These are phyloP conservation scores for Leptogaster cylindrica DNA, from an alignment of 2,888 invertebrate genomes.

Conservation along the genomic window DNA sequence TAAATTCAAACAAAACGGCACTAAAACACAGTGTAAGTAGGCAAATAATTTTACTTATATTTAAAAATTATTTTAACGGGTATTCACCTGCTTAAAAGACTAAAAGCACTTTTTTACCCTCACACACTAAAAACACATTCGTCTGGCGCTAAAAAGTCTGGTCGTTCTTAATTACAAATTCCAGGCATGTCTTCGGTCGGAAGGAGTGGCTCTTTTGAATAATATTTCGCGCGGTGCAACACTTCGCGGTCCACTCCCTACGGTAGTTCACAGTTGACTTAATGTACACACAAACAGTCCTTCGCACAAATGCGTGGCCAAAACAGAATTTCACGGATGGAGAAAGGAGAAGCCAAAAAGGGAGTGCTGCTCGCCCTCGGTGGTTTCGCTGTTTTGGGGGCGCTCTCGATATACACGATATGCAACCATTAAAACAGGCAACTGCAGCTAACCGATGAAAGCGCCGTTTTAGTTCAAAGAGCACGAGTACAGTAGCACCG, in stretches of 20 bases:
- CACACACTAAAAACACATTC: too few relatives aligned
- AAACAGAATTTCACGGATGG: too few relatives aligned
- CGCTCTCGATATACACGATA: too few relatives aligned
- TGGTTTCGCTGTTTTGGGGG: too few relatives aligned
- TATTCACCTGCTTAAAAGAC: constrained; percentile 9
- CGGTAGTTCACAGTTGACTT: not conserved
- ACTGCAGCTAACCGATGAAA: too few relatives aligned
- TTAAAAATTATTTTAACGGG: not conserved
- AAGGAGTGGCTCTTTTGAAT: constrained; percentile 21
- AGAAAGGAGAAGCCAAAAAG: not conserved
- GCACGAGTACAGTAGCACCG: too few relatives aligned
- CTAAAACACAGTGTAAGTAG: not conserved
- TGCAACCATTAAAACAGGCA: too few relatives aligned
- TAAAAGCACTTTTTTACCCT: constrained; percentile 20
- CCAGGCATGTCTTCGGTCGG: constrained; percentile 32
- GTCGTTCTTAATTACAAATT: constrained; percentile 36
- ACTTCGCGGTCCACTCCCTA: constrained; percentile 3
- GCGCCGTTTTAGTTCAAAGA: too few relatives aligned
- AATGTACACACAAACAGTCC: too few relatives aligned
- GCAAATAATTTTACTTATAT: not conserved
- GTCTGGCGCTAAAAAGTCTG: not conserved
- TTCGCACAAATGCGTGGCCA: too few relatives aligned
- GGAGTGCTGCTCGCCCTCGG: not conserved
- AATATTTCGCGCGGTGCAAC: not conserved
- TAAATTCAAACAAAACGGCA: not conserved